These are phyloP conservation scores for Cartodere bifasciata DNA, from an alignment of 2,888 invertebrate genomes.

Conservation along the genomic window DNA sequence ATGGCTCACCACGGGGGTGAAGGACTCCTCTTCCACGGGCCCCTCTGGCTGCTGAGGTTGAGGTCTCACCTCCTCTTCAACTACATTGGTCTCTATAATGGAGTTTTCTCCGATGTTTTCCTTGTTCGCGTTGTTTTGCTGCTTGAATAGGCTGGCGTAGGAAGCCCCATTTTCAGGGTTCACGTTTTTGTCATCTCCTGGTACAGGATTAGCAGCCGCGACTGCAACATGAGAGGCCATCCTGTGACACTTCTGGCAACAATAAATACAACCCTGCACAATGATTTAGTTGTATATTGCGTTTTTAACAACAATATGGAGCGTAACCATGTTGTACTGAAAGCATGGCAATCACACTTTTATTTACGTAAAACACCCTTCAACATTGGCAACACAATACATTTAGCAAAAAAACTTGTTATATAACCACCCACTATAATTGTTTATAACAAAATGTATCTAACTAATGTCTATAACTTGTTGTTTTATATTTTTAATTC, in stretches of 20 bases:
- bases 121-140: constrained; percentile 24
- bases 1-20: constrained; percentile 32
- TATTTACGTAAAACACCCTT: too few relatives aligned
- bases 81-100: constrained; percentile 8
- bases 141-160: constrained; percentile 51
- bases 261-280: constrained; percentile 10
- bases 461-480: too few relatives aligned
- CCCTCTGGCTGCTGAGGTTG: constrained; percentile 10
- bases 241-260: constrained; percentile 19
- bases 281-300: constrained; percentile 3
- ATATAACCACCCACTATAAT: too few relatives aligned
- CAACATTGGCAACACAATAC: too few relatives aligned
- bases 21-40: constrained; percentile 28
- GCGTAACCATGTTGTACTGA: constrained; percentile 34
- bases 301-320: constrained; percentile 31
- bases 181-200: constrained; percentile 22
- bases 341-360: constrained; percentile 31
- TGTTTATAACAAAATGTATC: too few relatives aligned
- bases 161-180: constrained; percentile 41
- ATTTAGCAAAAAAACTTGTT: too few relatives aligned
- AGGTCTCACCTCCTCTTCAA: constrained; percentile 6
- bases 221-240: constrained; percentile 28
- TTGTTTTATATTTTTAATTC: too few relatives aligned
- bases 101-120: constrained; percentile 25
- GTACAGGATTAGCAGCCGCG: constrained; percentile 20